phyloP scores from a whole-genome alignment of 2,113 vertebrate species.

The Pagrus major region DNA sequence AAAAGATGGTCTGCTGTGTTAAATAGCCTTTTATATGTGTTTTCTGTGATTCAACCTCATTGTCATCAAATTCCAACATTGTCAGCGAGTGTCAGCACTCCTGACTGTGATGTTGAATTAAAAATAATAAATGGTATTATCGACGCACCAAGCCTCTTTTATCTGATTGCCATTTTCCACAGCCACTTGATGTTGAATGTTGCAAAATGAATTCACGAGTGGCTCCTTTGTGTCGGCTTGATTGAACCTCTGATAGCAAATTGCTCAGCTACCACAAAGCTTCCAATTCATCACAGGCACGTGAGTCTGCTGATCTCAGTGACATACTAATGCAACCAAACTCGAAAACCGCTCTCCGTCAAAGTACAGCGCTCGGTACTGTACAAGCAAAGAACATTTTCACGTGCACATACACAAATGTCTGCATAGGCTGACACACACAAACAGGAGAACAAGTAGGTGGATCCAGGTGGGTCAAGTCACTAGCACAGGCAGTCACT shows the following conservation, averaged over 20 bases:
- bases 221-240: neutral
- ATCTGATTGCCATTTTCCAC: neutral
- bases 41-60: neutral
- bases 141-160: neutral
- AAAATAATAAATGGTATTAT: neutral
- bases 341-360: slow-evolving; percentile 13
- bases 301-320: slow-evolving; percentile 39
- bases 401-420: slow-evolving; percentile 24
- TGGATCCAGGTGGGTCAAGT: slow-evolving; percentile 59
- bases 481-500: slow-evolving; percentile 59
- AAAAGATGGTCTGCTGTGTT: neutral
- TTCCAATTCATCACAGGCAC: slow-evolving; percentile 42
- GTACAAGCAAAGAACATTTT: neutral
- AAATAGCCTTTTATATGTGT: neutral
- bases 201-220: neutral
- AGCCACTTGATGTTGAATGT: neutral
- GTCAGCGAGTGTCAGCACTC: neutral
- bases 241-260: neutral
- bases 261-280: slow-evolving; percentile 12
- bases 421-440: slow-evolving; percentile 20
- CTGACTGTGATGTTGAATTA: neutral
- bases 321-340: slow-evolving; percentile 52
- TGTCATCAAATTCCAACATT: neutral
- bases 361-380: slow-evolving; percentile 4
- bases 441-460: slow-evolving; percentile 10